A percentile compares a stretch with the other conserved stretches of the same genome.
Conservation (phyloP, 2,113 vertebrate genomes). For the Conger conger region DNA sequence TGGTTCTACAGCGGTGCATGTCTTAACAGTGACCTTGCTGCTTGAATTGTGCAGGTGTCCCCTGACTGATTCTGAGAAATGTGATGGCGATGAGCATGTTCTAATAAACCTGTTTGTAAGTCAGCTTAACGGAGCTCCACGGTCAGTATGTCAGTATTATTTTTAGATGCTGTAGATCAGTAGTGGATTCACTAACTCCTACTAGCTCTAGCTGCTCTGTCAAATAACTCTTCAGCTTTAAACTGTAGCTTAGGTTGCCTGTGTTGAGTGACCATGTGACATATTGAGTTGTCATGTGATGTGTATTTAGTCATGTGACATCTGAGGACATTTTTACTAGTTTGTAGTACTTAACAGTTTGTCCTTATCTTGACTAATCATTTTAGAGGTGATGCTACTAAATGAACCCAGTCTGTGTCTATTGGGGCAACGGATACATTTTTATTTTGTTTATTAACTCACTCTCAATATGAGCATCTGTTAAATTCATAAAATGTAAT, state of each 20-base stretch:
- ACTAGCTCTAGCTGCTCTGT: slow-evolving; percentile 27
- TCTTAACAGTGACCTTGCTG: slow-evolving; percentile 53
- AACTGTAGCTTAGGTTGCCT: not conserved
- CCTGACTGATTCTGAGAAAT: slow-evolving; percentile 59
- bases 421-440: not conserved
- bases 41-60: slow-evolving; percentile 71
- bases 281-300: not conserved
- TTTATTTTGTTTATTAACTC: not conserved
- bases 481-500: not conserved
- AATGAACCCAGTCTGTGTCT: not conserved
- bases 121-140: slow-evolving; percentile 66
- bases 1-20: not conserved
- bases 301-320: not conserved
- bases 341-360: not conserved
- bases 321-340: not conserved
- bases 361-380: not conserved
- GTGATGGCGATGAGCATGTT: slow-evolving; percentile 71
- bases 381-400: not conserved
- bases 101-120: slow-evolving; percentile 74
- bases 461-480: not conserved
- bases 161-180: slow-evolving; percentile 32
- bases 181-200: slow-evolving; percentile 28
- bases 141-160: slow-evolving; percentile 70
- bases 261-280: not conserved
- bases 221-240: slow-evolving; percentile 35